A percentile compares a stretch with the other conserved stretches of the same genome.
Evolutionary conservation across 2,888 invertebrate species (phyloP).

Genomic region (Paralinhomoeus sp.): DNA sequence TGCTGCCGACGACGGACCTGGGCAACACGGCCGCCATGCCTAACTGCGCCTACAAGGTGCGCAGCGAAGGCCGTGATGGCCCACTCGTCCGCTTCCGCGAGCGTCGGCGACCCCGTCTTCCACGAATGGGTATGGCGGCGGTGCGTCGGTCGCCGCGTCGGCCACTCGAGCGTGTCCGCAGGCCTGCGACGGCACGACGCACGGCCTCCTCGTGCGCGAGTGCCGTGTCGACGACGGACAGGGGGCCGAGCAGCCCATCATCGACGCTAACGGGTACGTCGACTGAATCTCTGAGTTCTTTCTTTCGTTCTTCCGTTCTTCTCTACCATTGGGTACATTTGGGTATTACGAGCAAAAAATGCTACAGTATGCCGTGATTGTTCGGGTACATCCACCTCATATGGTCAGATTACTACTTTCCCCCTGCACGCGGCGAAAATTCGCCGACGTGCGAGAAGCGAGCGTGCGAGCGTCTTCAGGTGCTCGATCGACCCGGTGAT

Average conservation of each 20-base stretch:
- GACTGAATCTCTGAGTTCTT: too few relatives aligned
- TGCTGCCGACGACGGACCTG: constrained; percentile 3
- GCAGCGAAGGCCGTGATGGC: background rate
- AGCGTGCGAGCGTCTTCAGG: too few relatives aligned
- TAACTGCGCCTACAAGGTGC: constrained; percentile 4
- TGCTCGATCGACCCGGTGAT: constrained; percentile 5
- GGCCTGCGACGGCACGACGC: background rate
- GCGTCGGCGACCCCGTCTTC: constrained; percentile 4
- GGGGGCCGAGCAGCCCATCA: constrained; percentile 2
- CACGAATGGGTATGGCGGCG: constrained; percentile 5
- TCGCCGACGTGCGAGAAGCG: background rate
- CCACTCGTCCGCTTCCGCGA: constrained; percentile 1
- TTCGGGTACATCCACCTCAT: too few relatives aligned
- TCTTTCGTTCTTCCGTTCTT: too few relatives aligned
- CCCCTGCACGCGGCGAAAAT: background rate
- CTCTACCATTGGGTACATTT: too few relatives aligned
- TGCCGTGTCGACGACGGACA: constrained; percentile 7
- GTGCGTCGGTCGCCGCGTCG: background rate
- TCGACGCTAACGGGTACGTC: constrained; percentile 2
- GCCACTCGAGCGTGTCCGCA: too few relatives aligned
- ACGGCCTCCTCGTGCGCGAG: constrained; percentile 3
- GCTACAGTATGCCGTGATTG: too few relatives aligned
- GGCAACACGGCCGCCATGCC: constrained; percentile 5
- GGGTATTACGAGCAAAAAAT: too few relatives aligned
- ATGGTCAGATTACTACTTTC: too few relatives aligned